These are phyloP conservation scores for Euspilapteryx auroguttella DNA, from an alignment of 2,888 invertebrate species.

Conservation along the genomic window DNA sequence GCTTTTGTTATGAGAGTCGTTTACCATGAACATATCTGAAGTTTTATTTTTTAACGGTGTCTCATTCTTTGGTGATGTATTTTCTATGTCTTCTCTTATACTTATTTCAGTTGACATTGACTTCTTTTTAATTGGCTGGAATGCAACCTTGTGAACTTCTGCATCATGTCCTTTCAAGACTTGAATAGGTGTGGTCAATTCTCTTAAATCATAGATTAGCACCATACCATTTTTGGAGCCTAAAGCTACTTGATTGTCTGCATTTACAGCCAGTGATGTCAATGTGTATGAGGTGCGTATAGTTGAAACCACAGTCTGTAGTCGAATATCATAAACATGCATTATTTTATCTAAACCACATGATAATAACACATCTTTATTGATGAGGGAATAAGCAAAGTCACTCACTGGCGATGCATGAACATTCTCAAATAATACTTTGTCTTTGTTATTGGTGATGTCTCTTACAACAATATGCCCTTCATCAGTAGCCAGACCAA, in stretches of 20 bases:
- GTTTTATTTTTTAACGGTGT: conserved; percentile 26
- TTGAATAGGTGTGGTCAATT: conserved; percentile 41
- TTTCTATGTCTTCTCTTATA: conserved; percentile 34
- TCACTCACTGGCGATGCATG: conserved; percentile 63
- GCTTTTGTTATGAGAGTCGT: conserved; percentile 31
- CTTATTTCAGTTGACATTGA: conserved; percentile 33
- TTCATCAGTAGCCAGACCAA: conserved; percentile 54
- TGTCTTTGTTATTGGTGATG: conserved; percentile 44
- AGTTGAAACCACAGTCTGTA: conserved; percentile 43
- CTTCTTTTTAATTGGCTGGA: conserved; percentile 39
- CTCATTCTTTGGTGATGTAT: conserved; percentile 18
- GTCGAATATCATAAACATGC: conserved; percentile 57
- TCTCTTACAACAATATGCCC: conserved; percentile 47
- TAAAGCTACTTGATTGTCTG: conserved; percentile 50
- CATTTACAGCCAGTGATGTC: conserved; percentile 38
- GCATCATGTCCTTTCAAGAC: conserved; percentile 51
- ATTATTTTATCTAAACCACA: conserved; percentile 59
- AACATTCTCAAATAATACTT: conserved; percentile 43
- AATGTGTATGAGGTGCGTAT: conserved; percentile 34
- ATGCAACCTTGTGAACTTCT: conserved; percentile 43
- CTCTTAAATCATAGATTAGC: conserved; percentile 57
- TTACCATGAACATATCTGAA: conserved; percentile 39
- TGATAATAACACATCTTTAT: conserved; percentile 56
- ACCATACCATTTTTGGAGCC: conserved; percentile 59
- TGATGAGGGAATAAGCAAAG: conserved; percentile 55